These are phyloP conservation scores for Macropis europaea DNA, from an alignment of 2,888 invertebrate species.

Conservation along the genomic window DNA sequence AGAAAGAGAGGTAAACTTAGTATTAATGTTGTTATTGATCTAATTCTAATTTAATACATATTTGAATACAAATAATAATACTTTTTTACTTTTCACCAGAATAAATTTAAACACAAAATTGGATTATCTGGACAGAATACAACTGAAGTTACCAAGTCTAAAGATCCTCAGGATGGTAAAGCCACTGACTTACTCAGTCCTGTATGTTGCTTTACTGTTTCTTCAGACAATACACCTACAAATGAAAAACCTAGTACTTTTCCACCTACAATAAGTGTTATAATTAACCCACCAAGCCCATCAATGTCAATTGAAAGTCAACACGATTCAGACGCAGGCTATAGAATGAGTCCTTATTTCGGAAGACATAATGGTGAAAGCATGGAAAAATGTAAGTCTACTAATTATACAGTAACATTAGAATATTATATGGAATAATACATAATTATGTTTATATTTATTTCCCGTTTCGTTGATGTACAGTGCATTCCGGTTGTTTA, in stretches of 20 bases:
- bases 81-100: slow-evolving; percentile 16
- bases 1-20: slow-evolving; percentile 60
- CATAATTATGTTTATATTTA: background rate
- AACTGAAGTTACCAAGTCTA: slow-evolving; percentile 2
- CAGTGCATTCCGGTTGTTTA: too few species aligned
- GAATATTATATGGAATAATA: background rate
- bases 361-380: slow-evolving; percentile 76
- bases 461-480: background rate
- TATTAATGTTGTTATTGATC: background rate
- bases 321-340: slow-evolving; percentile 61
- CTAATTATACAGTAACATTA: background rate
- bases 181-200: slow-evolving; percentile 66
- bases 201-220: slow-evolving; percentile 70
- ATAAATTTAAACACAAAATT: slow-evolving; percentile 40
- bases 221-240: slow-evolving; percentile 61
- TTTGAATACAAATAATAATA: background rate
- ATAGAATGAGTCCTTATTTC: slow-evolving; percentile 61
- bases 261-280: slow-evolving; percentile 77
- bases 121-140: slow-evolving; percentile 23
- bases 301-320: slow-evolving; percentile 75
- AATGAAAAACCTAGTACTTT: slow-evolving; percentile 68
- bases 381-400: slow-evolving; percentile 77
- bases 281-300: slow-evolving; percentile 79
- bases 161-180: slow-evolving; percentile 43
- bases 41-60: background rate